Percentiles rank a stretch among this genome's conserved stretches.
Evolutionary conservation across 2,888 invertebrate species (phyloP).

Genomic region (Agrilus biguttatus): DNA sequence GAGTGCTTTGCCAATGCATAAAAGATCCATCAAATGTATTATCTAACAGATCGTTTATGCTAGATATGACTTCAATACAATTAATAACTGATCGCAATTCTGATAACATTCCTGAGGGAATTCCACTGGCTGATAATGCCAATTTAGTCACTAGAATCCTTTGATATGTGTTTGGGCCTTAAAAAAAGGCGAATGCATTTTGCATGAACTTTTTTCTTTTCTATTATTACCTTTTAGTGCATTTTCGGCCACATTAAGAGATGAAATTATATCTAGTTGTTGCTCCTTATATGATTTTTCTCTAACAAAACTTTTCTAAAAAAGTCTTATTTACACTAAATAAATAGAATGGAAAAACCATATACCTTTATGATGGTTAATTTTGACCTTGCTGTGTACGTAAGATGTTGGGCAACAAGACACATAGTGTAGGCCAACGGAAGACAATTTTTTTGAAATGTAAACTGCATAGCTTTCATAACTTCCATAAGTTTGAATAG

Average conservation of each 20-base stretch:
- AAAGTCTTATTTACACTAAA: conserved; percentile 5
- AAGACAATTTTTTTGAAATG: conserved; percentile 52
- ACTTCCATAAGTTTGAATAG: conserved; percentile 72
- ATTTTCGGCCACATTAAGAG: conserved; percentile 58
- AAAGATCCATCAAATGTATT: conserved; percentile 59
- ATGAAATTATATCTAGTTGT: conserved; percentile 55
- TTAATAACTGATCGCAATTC: conserved; percentile 46
- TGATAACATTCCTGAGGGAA: conserved; percentile 46
- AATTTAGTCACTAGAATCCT: conserved; percentile 26
- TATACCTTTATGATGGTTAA: conserved; percentile 52
- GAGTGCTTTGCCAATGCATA: conserved; percentile 67
- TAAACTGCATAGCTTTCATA: conserved; percentile 60
- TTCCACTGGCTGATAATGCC: conserved; percentile 37
- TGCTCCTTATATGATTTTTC: conserved; percentile 51
- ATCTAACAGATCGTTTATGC: conserved; percentile 42
- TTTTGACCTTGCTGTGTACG: conserved; percentile 56
- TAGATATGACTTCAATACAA: conserved; percentile 48
- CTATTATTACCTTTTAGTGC: conserved; percentile 38
- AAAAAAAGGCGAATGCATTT: conserved; percentile 7
- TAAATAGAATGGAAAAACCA: not conserved
- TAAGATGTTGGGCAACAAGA: conserved; percentile 66
- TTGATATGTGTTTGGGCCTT: conserved; percentile 27
- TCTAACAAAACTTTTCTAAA: conserved; percentile 40
- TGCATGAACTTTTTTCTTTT: not conserved
- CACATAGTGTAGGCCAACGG: conserved; percentile 58